Evolutionary conservation across 2,888 invertebrate genomes (phyloP).

Genomic region (Eupithecia dodoneata): DNA sequence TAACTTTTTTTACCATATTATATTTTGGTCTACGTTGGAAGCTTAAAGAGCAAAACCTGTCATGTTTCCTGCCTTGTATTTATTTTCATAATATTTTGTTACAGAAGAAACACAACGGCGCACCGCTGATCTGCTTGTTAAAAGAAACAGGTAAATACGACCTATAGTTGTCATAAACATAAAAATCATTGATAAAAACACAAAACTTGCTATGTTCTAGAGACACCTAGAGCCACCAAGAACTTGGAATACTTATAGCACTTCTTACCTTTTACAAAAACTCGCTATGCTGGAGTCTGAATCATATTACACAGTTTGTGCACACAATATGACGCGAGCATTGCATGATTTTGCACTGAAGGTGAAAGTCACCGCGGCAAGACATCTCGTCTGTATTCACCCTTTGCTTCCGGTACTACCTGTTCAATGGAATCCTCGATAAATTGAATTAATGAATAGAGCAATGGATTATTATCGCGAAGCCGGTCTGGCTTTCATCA

Average conservation of each 20-base stretch:
- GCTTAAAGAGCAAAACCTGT: not conserved
- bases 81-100: constrained; percentile 10
- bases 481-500: constrained; percentile 42
- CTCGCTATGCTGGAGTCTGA: constrained; percentile 25
- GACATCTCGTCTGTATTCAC: constrained; percentile 60
- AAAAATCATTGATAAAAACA: not conserved
- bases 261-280: constrained; percentile 1
- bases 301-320: constrained; percentile 39
- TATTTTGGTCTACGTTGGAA: not conserved
- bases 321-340: constrained; percentile 54
- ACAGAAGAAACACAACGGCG: constrained; percentile 13
- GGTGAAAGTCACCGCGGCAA: constrained; percentile 61
- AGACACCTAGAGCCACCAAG: not conserved
- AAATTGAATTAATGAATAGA: constrained; percentile 57
- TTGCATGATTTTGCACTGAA: constrained; percentile 57
- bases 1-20: too few species aligned
- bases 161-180: not conserved
- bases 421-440: constrained; percentile 51
- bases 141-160: not conserved
- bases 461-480: constrained; percentile 49
- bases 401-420: constrained; percentile 50
- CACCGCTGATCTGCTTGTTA: not conserved
- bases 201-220: not conserved
- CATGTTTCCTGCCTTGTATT: not conserved
- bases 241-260: not conserved